Base-by-base conservation (phyloP, 2,797 vertebrate genomes). In the Oreochromis mossambicus region DNA sequence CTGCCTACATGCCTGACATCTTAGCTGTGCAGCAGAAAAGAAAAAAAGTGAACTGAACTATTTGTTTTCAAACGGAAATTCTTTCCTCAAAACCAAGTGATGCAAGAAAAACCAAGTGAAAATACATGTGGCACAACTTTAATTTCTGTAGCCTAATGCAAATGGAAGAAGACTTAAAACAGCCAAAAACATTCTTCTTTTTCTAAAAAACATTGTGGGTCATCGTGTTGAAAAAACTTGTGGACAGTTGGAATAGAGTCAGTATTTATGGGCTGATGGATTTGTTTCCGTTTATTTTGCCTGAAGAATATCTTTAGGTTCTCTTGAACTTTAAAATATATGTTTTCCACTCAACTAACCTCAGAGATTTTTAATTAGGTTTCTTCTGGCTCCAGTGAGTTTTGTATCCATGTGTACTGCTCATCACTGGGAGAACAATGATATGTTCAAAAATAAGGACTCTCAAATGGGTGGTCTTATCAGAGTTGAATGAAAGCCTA, bases 1-100 rank as follows among this genome's bases (percentile, higher is more conserved):
- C 86, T 89, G 51, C 63, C 70, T 80, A 84, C 82, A 79, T 89
- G 83, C 80, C 55, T 70, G 36, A 89, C 75, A 83, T 86, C 56
- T 70, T n/a, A 86, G 84, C 87, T 87, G 56, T 54, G 78, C 38
- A 21, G 51, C 55, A 43, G 21, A 41, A 55, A 78, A 14, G 77
- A 76, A n/a, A 75, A 12, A 26, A 73, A 58, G 13, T 78, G 48
- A 85, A 85, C 79, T 89, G 29, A 85, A 85, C 79, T 78, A 3
- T 51, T 86, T 84, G 56, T 81, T 36, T 83, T 79, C 36, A 82
- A 78, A 90, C 41, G 26, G 15, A 46, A 81, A 82, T 56, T 84
- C 17, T 82, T 66, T 81, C 5, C 79, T 32, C 11, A 19, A 36
- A 85, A 86, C 81, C 78, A 70, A 86, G 54, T 79, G 26, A 75